Evolutionary conservation across 2,797 vertebrate genomes (phyloP).

Genomic region (Sebastes steindachneri): DNA sequence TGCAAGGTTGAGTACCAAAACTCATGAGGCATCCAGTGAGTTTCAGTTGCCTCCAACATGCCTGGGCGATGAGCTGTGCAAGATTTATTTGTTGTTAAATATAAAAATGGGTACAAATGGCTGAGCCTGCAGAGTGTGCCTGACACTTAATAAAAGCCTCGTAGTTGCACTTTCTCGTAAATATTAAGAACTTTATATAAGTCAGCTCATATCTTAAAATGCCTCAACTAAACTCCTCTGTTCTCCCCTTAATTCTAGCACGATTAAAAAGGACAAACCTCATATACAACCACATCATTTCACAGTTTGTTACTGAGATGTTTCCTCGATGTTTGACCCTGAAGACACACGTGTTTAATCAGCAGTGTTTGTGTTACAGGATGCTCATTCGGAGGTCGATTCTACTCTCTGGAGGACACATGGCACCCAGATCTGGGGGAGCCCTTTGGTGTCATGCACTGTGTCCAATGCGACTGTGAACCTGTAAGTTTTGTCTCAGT

Average conservation of each 20-base stretch:
- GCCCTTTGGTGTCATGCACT: constrained; percentile 96
- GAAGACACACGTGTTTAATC: constrained; percentile 6
- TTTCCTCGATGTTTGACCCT: neutral
- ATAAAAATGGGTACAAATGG: neutral
- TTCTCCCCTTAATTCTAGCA: neutral
- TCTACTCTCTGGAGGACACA: constrained; percentile 91
- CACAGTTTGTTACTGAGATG: neutral
- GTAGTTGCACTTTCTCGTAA: neutral
- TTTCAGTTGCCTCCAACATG: constrained; percentile 51
- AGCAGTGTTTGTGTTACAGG: constrained; percentile 78
- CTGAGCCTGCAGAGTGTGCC: neutral
- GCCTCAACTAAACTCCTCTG: neutral
- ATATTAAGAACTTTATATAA: neutral
- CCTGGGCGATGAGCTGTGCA: constrained; percentile 36
- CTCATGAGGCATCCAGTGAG: constrained; percentile 37
- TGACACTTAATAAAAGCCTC: neutral
- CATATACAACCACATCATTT: neutral
- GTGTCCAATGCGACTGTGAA: constrained; percentile 93
- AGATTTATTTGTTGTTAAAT: constrained; percentile 41
- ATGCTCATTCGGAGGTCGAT: constrained; percentile 91
- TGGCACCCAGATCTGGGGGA: constrained; percentile 98
- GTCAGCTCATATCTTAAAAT: neutral
- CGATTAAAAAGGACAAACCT: neutral
- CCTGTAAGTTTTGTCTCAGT: constrained; percentile 80
- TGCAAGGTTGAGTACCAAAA: constrained; percentile 38